Base-by-base conservation (phyloP, 2,888 invertebrate genomes). In the Pristionchus entomophagus region DNA sequence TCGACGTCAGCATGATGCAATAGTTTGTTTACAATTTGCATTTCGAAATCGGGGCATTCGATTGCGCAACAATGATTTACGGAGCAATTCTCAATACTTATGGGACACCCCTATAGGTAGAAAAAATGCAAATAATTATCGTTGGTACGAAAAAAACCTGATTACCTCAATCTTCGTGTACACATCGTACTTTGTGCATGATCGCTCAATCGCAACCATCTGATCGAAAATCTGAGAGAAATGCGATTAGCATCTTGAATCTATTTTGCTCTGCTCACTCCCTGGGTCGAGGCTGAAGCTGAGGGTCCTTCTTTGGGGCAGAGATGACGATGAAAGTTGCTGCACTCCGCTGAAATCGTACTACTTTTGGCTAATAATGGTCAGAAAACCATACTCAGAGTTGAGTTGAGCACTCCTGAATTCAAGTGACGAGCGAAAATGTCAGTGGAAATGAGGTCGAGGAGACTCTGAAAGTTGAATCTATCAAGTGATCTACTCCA, bases 351-450 rank as follows among this genome's bases (percentile, higher is more conserved):
- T 59, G 59, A 26, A 59, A 53, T 12, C 17, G 22, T 53, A 19
- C 3, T 53, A 17, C 8, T 19, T 53, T 53, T 53, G n/a, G n/a
- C n/a, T n/a, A n/a, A n/a, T n/a, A n/a, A n/a, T n/a, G n/a, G n/a
- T n/a, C n/a, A n/a, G n/a, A 2, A 62, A 32, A 19, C 2, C 26
- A 41, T 19, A 73, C 73, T 73, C 10, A 73, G 45, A 38, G 73
- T 26, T 12, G 38, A n/a, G 17, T 73, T 73, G 73, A 73, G 38
- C 1, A 32, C 41, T 26, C 45, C 73, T 19, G 73, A 38, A 41
- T 73, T 73, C 41, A 73, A 26, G 26, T 73, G 73, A 38, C 73
- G 73, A 10, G 41, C 22, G 26, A 73, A n/a, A n/a, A 73, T 41
- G 26, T 73, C 73, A 19, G 65, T 65, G 35, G 65, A 65, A 35